Percentiles rank a stretch among this genome's conserved stretches.
Evolutionary conservation across 2,113 vertebrate genomes (phyloP).

Genomic region (Hemibates koningsi): DNA sequence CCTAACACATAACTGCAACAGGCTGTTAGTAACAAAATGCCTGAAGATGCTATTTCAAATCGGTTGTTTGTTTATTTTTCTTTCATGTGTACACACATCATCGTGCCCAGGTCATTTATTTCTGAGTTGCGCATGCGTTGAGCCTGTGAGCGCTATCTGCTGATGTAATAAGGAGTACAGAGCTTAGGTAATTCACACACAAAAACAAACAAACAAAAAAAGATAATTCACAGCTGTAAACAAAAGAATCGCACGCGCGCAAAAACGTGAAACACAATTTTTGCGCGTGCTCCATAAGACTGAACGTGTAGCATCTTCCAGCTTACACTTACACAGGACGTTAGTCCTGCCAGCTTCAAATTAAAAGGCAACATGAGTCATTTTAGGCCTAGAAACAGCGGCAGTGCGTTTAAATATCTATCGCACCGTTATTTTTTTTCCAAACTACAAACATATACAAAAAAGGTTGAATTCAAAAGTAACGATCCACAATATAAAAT

Average conservation of each 20-base stretch:
- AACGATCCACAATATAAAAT: background rate
- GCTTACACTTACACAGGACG: background rate
- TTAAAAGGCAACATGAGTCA: background rate
- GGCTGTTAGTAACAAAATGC: background rate
- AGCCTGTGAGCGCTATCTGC: background rate
- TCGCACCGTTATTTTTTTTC: background rate
- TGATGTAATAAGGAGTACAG: background rate
- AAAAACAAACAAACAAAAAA: background rate
- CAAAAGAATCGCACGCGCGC: fast-evolving
- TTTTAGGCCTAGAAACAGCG: background rate
- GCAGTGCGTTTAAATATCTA: background rate
- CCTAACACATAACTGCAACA: fast-evolving
- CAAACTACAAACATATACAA: background rate
- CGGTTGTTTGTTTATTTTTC: background rate
- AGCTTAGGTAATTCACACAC: background rate
- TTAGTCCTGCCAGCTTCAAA: background rate
- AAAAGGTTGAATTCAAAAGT: background rate
- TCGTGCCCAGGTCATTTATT: background rate
- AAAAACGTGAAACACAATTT: background rate
- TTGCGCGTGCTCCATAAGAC: background rate
- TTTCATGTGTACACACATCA: background rate
- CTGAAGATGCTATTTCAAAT: background rate
- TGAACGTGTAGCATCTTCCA: background rate
- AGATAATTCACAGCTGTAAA: background rate
- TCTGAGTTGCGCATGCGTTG: background rate